Evolutionary conservation across 2,113 vertebrate genomes (phyloP), one percentile per base, ranked within the genome.

Genomic region (Microtus montanus): DNA sequence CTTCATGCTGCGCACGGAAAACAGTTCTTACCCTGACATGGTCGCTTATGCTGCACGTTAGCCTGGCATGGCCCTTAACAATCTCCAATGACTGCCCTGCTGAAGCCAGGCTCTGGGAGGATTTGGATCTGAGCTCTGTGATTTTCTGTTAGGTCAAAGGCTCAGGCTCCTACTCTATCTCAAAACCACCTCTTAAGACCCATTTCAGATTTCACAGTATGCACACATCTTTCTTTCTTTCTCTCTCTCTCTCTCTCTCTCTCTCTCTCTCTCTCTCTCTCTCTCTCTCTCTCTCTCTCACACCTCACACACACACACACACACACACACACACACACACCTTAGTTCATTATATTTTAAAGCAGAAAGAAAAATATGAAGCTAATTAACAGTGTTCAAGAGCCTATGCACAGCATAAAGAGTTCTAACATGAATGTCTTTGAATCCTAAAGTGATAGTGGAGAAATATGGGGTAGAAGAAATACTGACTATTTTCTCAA

Each of bases 91-190:
- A 91, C 75, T 58, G 26, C 66, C 33, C 58, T 5, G 19, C 54
- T 92, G 24, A 92, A 87, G 19, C 35, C 49, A 79, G 77, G 73
- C 71, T 82, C 82, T 86, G 41, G 33, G 58, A 87, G 87, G 73
- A 95, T 90, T 90, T 92, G 58, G 24, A 90, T 52, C n/a, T 68
- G 68, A 96, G 87, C 89, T 64, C 80, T 90, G n/a, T 24, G 85
- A 82, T 95, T 95, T 92, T 77, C 68, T 94, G 4, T 47, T 90
- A 90, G 89, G 63, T 79, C 68, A 94, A 61, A 84, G 49, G 85
- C 54, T 94, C 71, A 90, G 19, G 75, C 82, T 90, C 93, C 71
- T 87, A 17, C 41, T 82, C 30, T 7, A 49, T 80, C 93, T 73
- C 80, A 68, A 93, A 95, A 71, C 13, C 10, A 95, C 24, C 14